These are phyloP conservation scores for Morphnarchus princeps DNA, from an alignment of 2,113 vertebrate species.

Conservation along the genomic window DNA sequence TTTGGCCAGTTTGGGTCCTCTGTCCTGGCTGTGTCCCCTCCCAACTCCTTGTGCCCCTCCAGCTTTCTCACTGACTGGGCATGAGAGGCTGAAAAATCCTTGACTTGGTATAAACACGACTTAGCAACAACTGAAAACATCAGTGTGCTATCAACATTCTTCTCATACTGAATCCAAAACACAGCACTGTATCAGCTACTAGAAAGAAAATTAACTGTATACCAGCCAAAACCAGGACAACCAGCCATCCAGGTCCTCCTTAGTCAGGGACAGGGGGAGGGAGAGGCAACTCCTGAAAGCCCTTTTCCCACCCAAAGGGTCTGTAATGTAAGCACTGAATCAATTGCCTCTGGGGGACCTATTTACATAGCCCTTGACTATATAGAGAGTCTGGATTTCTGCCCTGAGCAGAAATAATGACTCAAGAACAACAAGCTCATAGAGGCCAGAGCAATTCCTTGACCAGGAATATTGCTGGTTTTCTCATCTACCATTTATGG, in stretches of 20 bases:
- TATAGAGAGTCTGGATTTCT: not conserved
- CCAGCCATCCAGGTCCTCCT: not conserved
- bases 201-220: too few relatives aligned
- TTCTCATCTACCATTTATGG: not conserved
- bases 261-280: not conserved
- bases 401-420: not conserved
- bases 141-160: too few relatives aligned
- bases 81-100: too few relatives aligned
- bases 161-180: too few relatives aligned
- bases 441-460: not conserved
- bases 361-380: not conserved
- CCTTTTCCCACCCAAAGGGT: not conserved
- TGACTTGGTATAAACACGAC: too few relatives aligned
- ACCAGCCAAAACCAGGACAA: not conserved
- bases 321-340: accelerated
- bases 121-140: too few relatives aligned
- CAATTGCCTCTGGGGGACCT: not conserved
- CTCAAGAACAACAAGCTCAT: not conserved
- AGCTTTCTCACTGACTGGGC: too few relatives aligned
- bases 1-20: too few relatives aligned
- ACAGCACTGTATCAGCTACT: too few relatives aligned
- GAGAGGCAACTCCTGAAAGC: not conserved
- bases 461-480: not conserved
- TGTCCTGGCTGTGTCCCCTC: too few relatives aligned
- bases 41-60: too few relatives aligned